Base-by-base conservation (phyloP, 2,888 invertebrate species). In the Sialis lutaria region DNA sequence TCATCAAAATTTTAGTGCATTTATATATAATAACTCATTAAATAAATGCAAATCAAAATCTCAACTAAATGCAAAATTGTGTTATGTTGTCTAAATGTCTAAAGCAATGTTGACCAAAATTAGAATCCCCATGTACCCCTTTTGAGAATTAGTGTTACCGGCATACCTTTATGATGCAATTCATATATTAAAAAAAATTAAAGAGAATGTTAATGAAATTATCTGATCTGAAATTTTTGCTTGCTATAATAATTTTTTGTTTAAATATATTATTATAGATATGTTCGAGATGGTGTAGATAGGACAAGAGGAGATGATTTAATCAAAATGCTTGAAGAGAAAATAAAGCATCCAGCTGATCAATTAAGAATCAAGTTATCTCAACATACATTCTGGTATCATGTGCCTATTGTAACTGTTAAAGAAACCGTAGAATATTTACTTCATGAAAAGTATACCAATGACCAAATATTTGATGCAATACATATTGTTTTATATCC, bases 401-500 rank as follows among this genome's bases (percentile, higher is more conserved):
- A 77, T 54, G 70, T 77, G 12, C 73, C 82, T 0, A 58, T 79
- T 2, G 52, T 67, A 6, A 69, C 73, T 12, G 70, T 82, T 4
- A 66, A 75, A 47, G 68, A 73, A 33, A 78, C 77, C 45, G 67
- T 77, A 43, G 60, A 69, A 31, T 77, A 67, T 57, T 60, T 86
- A 31, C 55, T 54, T 12, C 63, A 67, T 44, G 60, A 64, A 40
- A 57, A 63, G 4, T 84, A 79, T 55, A 54, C 61, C 0, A 60
- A 64, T 45, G 56, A 67, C 5, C 72, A 74, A 34, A 76, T 87
- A 52, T 66, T 67, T 34, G 60, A 68, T 31, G 78, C 78, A 55
- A 66, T 81, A 45, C 75, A 77, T 49, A 60, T 84, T 33, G 60
- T 84, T 6, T 60, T 86, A 10, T 86, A 86, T 66, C 76, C 83